These are phyloP conservation scores for Diarsia mendica DNA, from an alignment of 2,888 invertebrate species.

Conservation along the genomic window DNA sequence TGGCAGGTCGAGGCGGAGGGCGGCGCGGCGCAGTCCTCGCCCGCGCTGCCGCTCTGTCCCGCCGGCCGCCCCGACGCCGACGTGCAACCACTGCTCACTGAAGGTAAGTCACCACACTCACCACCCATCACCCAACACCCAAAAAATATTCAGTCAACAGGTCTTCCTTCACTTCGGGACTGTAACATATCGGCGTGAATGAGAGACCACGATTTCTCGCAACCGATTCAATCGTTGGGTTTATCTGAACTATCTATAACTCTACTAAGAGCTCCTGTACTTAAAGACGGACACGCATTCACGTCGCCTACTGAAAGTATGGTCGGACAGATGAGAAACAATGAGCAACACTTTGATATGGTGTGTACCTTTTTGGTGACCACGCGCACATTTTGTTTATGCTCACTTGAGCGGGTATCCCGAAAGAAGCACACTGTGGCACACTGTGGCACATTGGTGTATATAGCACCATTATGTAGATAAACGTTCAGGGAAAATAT, in stretches of 20 bases:
- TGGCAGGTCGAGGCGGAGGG: conserved; percentile 82
- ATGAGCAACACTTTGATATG: background rate
- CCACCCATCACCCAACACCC: too few species aligned
- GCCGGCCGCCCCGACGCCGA: conserved; percentile 82
- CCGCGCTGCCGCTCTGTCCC: conserved; percentile 84
- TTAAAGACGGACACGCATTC: background rate
- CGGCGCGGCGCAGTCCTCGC: conserved; percentile 73
- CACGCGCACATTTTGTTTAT: too few species aligned
- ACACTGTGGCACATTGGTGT: too few species aligned
- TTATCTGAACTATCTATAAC: background rate
- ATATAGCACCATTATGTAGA: background rate
- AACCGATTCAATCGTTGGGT: background rate
- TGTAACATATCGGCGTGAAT: background rate
- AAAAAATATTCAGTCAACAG: background rate
- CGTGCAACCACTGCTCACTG: conserved; percentile 79
- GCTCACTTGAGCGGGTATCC: too few species aligned
- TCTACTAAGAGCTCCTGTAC: background rate
- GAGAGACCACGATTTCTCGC: too few species aligned
- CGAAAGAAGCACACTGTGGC: too few species aligned
- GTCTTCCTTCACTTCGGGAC: background rate
- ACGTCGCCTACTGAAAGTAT: background rate
- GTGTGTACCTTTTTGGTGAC: background rate
- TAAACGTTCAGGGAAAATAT: background rate
- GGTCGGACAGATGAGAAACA: background rate
- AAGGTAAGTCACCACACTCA: conserved; percentile 76